Base-by-base conservation (phyloP, 2,113 vertebrate species). In the Columba livia region DNA sequence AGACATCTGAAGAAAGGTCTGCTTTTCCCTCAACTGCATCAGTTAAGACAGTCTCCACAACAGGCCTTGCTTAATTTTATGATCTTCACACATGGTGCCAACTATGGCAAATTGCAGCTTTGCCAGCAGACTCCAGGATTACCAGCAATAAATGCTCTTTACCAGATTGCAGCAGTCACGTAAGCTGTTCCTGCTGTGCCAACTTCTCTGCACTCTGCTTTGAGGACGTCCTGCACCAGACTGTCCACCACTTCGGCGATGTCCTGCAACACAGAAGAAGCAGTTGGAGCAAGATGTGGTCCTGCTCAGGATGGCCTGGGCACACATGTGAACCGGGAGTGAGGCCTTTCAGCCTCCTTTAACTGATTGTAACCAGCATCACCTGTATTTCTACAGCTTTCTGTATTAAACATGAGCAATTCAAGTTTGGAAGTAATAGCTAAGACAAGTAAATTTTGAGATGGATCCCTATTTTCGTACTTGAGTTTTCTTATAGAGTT, bases 211-310 rank as follows among this genome's bases (percentile, higher is more conserved):
- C 98, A 98, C 60, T 98, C 98, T 50, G 82, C 96, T 85, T 94
- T 95, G 7, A 99, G 71, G 47, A 99, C 97, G 9, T 99, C 99
- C 0, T 98, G 98, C 57, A 99, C 94, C 8, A 99, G 97, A 50
- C 93, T 84, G 0, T 99, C 98, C 13, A 99, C 87, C 61, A 98
- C 98, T 10, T 98, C 97, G 0, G 83, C 51, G 0, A 99, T 94
- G 87, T 99, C 99, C 99, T 99, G 48, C 23, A 96, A 94, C 14
- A 61, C 88, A 94, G n/a, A 62, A 85, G 18, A 79, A 86, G 32
- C 9, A 72, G n/a, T 13, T 96, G 62, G 88, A 83, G 26, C n/a
- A 54, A 58, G 14, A 31, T 8, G 31, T 5, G 44, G 23, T 26
- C 23, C 26, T 38, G 42, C 56, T 38, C 32, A 64, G 42, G 50